Percentiles rank a stretch among this genome's conserved stretches.
Evolutionary conservation across 2,888 invertebrate species (phyloP).

Genomic region (Drosophila kuntzei): DNA sequence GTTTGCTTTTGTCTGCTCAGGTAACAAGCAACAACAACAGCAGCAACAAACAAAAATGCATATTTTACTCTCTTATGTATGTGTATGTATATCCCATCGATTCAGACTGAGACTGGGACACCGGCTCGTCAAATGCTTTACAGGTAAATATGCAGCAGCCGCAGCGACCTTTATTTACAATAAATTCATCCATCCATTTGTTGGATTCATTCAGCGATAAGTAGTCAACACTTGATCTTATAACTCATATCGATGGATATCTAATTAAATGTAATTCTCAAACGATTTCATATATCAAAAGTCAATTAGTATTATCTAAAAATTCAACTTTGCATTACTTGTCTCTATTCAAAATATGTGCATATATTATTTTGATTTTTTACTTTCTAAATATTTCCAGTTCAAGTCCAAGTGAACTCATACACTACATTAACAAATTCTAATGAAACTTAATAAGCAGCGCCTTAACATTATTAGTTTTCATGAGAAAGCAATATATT

Average conservation of each 20-base stretch:
- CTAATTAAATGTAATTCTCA: conserved; percentile 4
- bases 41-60: conserved; percentile 33
- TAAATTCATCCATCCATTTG: conserved; percentile 3
- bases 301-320: background rate
- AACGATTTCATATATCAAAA: background rate
- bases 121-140: conserved; percentile 46
- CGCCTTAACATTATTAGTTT: no score
- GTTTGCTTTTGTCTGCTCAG: conserved; percentile 59
- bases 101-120: conserved; percentile 13
- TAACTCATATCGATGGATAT: conserved; percentile 3
- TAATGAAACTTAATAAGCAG: no score
- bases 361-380: no score
- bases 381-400: no score
- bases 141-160: conserved; percentile 22
- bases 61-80: conserved; percentile 32
- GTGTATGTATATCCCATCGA: conserved; percentile 1
- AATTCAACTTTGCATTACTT: no score
- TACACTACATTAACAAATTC: no score
- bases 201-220: conserved; percentile 18
- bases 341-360: no score
- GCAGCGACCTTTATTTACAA: conserved; percentile 40
- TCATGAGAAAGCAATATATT: no score
- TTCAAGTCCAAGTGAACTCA: no score
- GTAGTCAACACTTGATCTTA: conserved; percentile 24
- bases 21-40: conserved; percentile 28